Evolutionary conservation across 2,797 vertebrate species (phyloP), one percentile per base, ranked within the genome.

Genomic region (Peromyscus melanophrys): DNA sequence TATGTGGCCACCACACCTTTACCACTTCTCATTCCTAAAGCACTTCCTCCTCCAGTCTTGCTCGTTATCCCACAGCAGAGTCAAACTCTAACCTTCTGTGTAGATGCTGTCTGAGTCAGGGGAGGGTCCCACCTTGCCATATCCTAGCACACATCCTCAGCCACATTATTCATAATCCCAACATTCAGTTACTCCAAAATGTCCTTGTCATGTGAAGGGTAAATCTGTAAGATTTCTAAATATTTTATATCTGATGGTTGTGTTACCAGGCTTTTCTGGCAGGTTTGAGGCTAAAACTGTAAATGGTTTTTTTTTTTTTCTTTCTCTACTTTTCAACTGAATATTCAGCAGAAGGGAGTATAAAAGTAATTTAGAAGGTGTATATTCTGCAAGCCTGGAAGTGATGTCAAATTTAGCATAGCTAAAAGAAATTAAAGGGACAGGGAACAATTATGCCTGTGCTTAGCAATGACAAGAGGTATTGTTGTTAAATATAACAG

Each of bases 1-100:
- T 34, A 4, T 21, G 52, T 52, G 67, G 29, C 52, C 8, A 11
- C 82, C 83, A 63, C 37, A 73, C 82, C 31, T 92, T 95, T 49
- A 23, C 13, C 78, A 80, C 80, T 94, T 94, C 89, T 93, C 92
- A 90, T 76, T 95, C 92, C 85, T 49, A n/a, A 43, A 43, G 12
- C 19, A 76, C 95, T 89, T 97, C 65, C 87, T 76, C 25, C 63
- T 95, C 78, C 23, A 7, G 4, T 12, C 29, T 29, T 5, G 25
- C 52, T 31, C 4, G 14, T 12, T 37, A 3, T 12, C 43, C 11
- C 4, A 0, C 13, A n/a, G 2, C 1, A 76, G 21, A 9, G 14
- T 73, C 1, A 34, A 31, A 19, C 69, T 59, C 0, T 46, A n/a
- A 0, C 8, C n/a, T 40, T 61, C 4, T 49, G 17, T 55, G 34